These are phyloP conservation scores for Platysteira castanea DNA, from an alignment of 2,113 vertebrate species.

Conservation along the genomic window DNA sequence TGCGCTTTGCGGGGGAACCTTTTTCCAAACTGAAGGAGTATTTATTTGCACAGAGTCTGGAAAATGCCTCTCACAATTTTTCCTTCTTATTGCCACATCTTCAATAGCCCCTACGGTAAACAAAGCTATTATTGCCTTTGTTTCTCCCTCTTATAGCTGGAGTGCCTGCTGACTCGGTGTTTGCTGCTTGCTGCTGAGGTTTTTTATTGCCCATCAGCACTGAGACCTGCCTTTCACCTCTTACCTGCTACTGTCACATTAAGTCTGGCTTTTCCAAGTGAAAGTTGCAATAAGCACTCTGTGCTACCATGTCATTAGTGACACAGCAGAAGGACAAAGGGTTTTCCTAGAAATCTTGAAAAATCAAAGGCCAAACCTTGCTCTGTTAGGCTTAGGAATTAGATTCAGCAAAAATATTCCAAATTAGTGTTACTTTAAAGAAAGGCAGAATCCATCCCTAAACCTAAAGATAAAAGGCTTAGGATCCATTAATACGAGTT, in stretches of 20 bases:
- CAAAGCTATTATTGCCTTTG: background rate
- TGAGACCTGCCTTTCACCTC: fast-evolving
- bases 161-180: background rate
- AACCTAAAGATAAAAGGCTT: background rate
- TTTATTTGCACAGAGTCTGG: background rate
- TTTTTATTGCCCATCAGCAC: background rate
- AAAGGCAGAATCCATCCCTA: background rate
- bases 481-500: background rate
- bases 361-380: background rate
- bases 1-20: fast-evolving
- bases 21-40: background rate
- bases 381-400: background rate
- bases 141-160: fast-evolving
- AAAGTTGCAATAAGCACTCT: background rate
- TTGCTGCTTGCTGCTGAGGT: background rate
- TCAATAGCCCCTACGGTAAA: background rate
- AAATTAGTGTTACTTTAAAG: background rate
- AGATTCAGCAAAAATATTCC: background rate
- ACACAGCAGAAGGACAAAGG: no score
- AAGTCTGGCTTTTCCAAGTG: background rate
- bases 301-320: fast-evolving
- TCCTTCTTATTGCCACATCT: background rate
- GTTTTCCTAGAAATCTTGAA: background rate
- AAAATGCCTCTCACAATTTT: background rate
- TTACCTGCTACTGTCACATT: fast-evolving